phyloP scores from a whole-genome alignment of 2,888 invertebrate genomes.

The Blastobasis adustella region DNA sequence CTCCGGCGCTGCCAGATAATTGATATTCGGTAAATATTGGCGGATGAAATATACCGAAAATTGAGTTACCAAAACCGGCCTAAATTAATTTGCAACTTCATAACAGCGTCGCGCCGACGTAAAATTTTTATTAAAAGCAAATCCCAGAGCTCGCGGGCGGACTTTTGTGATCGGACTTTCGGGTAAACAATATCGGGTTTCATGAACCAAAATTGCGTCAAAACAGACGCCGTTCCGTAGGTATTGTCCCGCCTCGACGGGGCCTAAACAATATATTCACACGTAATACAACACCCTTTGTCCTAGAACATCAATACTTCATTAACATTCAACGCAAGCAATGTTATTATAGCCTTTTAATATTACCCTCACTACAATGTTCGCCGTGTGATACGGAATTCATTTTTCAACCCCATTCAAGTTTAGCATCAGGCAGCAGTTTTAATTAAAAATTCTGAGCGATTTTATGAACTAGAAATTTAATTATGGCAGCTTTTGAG shows the following conservation, averaged over 20 bases:
- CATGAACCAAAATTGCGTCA: constrained; percentile 10
- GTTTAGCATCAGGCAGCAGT: neutral
- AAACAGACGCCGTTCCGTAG: neutral
- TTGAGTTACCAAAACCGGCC: constrained; percentile 66
- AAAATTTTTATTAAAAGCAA: constrained; percentile 59
- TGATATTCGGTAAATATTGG: constrained; percentile 72
- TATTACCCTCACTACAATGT: too few species aligned
- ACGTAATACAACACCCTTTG: too few species aligned
- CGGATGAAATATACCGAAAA: constrained; percentile 68
- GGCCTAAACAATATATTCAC: too few species aligned
- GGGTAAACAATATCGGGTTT: constrained; percentile 25
- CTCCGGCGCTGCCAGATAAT: constrained; percentile 46
- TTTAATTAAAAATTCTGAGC: constrained; percentile 25
- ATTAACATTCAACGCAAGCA: too few species aligned
- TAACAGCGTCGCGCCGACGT: constrained; percentile 57
- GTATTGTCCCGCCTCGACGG: neutral
- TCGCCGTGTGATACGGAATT: too few species aligned
- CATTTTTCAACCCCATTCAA: too few species aligned
- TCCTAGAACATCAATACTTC: too few species aligned
- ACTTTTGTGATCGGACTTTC: constrained; percentile 19
- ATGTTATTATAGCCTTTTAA: too few species aligned
- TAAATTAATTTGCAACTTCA: constrained; percentile 72
- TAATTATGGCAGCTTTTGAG: constrained; percentile 20
- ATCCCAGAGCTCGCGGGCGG: constrained; percentile 36
- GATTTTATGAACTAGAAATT: constrained; percentile 26